phyloP scores from a whole-genome alignment of 2,888 invertebrate genomes.

The Drosophila histrio region DNA sequence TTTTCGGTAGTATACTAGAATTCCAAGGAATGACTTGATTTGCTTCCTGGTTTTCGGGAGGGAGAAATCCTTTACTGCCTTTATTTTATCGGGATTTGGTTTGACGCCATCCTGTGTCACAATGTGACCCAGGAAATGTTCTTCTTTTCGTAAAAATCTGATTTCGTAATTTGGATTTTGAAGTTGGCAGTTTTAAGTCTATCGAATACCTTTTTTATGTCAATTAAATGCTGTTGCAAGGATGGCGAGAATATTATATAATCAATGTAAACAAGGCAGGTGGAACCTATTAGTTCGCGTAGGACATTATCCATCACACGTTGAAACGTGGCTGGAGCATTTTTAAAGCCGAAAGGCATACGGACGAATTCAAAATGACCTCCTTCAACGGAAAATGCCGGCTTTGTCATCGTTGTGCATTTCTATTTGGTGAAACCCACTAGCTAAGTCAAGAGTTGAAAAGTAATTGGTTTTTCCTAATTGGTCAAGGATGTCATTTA shows the following conservation, averaged over 20 bases:
- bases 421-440: neutral
- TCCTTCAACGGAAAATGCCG: constrained; percentile 5
- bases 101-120: neutral
- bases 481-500: neutral
- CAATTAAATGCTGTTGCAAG: neutral
- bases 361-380: constrained; percentile 10
- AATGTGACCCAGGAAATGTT: no score
- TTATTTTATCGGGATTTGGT: neutral
- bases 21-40: constrained; percentile 3
- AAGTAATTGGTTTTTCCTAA: no score
- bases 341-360: constrained; percentile 10
- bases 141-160: neutral
- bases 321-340: neutral
- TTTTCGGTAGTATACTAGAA: neutral
- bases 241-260: neutral
- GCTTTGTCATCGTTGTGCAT: no score
- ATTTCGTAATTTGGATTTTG: neutral
- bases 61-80: neutral
- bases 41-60: neutral
- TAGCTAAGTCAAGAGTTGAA: no score
- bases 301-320: no score
- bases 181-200: no score
- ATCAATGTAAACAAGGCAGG: constrained; percentile 3
- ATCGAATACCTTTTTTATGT: neutral
- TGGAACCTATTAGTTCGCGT: neutral